Percentiles rank a stretch among this genome's conserved stretches.
phyloP scores from a whole-genome alignment of 1,140 invertebrate genomes.

The Vollenhovia emeryi region DNA sequence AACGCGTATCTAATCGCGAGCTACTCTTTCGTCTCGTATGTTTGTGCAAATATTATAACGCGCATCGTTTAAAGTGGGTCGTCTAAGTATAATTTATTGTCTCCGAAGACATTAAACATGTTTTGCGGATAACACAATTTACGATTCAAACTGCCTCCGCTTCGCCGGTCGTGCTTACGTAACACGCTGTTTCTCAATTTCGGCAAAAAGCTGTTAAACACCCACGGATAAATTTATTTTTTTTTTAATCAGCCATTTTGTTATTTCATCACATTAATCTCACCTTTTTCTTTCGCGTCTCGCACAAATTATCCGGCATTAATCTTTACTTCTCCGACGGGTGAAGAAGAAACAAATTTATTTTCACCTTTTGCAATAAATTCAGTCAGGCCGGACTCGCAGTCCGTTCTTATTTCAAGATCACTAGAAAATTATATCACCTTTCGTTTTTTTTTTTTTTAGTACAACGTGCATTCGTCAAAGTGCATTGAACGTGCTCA shows the following conservation, averaged over 20 bases:
- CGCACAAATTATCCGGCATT: background rate
- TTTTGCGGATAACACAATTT: background rate
- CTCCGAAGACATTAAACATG: background rate
- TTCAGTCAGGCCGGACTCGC: too few species aligned
- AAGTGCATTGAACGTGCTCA: too few species aligned
- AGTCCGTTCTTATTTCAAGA: too few species aligned
- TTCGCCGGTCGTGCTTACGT: background rate
- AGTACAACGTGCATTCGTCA: too few species aligned
- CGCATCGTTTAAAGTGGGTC: background rate
- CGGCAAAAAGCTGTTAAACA: background rate
- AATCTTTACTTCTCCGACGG: background rate
- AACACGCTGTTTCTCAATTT: background rate
- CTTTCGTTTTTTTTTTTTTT: too few species aligned
- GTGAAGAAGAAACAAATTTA: background rate
- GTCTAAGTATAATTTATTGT: background rate
- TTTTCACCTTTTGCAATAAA: background rate
- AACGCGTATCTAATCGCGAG: constrained; percentile 33
- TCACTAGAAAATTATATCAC: too few species aligned
- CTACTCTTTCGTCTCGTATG: background rate
- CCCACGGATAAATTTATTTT: background rate
- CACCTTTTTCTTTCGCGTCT: background rate
- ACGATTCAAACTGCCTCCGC: background rate
- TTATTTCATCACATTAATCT: background rate
- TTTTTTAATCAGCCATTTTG: background rate
- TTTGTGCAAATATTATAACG: background rate